Percentiles rank a stretch among this genome's conserved stretches.
These are phyloP conservation scores for Mionectes olivaceus DNA, from an alignment of 2,797 vertebrate genomes.

Conservation along the genomic window DNA sequence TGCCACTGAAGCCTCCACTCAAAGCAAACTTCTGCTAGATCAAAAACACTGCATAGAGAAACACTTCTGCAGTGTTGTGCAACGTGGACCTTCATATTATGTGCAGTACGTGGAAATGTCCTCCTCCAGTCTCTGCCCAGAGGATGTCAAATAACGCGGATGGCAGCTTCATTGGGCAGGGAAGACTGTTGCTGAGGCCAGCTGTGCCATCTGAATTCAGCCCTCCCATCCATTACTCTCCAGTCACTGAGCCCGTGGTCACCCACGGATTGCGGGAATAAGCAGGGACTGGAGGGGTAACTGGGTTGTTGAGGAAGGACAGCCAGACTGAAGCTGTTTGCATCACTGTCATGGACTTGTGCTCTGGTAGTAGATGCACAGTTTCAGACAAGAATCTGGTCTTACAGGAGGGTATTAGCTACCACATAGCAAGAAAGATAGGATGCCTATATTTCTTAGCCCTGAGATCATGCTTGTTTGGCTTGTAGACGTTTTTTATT, in stretches of 20 bases:
- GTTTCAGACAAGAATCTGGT: background rate
- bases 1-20: background rate
- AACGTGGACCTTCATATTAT: rapidly evolving
- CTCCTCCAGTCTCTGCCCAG: background rate
- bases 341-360: background rate
- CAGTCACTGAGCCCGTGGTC: rapidly evolving
- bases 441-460: background rate
- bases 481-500: background rate
- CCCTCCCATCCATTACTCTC: rapidly evolving
- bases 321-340: background rate
- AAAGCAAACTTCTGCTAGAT: background rate
- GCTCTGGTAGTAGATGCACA: rapidly evolving
- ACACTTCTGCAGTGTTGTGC: background rate
- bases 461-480: background rate
- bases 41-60: rapidly evolving
- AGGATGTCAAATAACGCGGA: background rate
- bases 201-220: background rate
- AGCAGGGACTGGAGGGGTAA: background rate
- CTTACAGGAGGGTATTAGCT: background rate
- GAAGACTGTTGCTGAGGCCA: background rate
- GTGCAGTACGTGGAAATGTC: background rate
- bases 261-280: background rate
- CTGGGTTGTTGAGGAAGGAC: background rate
- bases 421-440: background rate
- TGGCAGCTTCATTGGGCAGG: background rate